Evolutionary conservation across 2,113 vertebrate genomes (phyloP), one percentile per base, ranked within the genome.

Genomic region (Cebus imitator): DNA sequence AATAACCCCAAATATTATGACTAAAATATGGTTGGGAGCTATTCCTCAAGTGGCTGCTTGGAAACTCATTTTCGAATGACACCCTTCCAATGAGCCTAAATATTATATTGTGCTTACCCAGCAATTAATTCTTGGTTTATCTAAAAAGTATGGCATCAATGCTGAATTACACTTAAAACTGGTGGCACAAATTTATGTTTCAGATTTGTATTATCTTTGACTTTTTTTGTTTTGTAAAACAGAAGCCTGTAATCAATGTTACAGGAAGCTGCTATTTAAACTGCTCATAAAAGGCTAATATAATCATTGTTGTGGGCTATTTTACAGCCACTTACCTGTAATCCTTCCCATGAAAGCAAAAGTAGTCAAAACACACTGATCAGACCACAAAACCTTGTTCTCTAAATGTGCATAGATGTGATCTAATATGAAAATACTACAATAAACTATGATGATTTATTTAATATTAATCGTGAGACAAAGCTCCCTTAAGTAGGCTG

Each of bases 161-260:
- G 50, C 30, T 75, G n/a, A 92, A 85, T 35, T 89, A 35, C 68
- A 40, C 79, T 37, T 88, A 94, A 96, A 82, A 72, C 27, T 88
- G 48, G 32, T 90, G 50, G 48, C 32, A 58, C 20, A 81, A 45
- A 66, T 40, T 92, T 89, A 85, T 85, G 25, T 80, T 70, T 84
- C 61, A 91, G 50, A 70, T 48, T 70, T 83, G 35, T 27, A 70
- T 83, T 61, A 66, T 76, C 35, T 52, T 78, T 92, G 12, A 16
- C 40, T 92, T 81, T 92, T 79, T 87, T 72, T 84, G 32, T 73
- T 85, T 79, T 64, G 23, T 85, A 55, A 88, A 89, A 79, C 6
- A 88, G 68, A 75, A 70, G 2, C 5, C 35, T 70, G 2, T 64
- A 73, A 91, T 45, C 8, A 73, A 7, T 87, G 55, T 81, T 68